Evolutionary conservation across 1,140 invertebrate species (phyloP).

Genomic region (Heliothis virescens): DNA sequence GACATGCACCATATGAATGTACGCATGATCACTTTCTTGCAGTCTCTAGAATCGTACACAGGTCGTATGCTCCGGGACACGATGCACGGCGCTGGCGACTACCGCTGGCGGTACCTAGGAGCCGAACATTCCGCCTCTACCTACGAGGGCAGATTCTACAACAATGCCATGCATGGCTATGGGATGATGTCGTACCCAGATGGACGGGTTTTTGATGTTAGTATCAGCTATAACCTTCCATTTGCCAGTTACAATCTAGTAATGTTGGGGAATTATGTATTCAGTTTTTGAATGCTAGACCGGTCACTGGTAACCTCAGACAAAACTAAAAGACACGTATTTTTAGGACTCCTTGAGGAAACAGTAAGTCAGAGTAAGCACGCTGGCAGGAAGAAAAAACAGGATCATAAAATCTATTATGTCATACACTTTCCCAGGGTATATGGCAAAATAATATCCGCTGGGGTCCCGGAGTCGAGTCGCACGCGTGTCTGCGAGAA

Average conservation of each 20-base stretch:
- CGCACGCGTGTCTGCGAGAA: slow-evolving; percentile 70
- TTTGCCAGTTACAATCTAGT: background rate
- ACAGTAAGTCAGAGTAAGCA: no score
- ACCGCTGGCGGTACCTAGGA: slow-evolving; percentile 67
- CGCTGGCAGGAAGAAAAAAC: no score
- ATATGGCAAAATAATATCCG: slow-evolving; percentile 79
- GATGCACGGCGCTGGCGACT: slow-evolving; percentile 83
- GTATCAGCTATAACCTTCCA: slow-evolving; percentile 7
- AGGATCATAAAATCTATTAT: no score
- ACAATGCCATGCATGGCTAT: slow-evolving; percentile 85
- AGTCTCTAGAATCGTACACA: slow-evolving; percentile 77
- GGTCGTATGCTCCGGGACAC: slow-evolving; percentile 77
- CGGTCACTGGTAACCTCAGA: no score
- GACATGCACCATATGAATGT: no score
- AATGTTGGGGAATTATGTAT: no score
- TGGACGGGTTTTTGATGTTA: slow-evolving; percentile 75
- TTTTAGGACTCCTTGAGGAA: no score
- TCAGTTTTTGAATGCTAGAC: no score
- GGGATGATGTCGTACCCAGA: slow-evolving; percentile 81
- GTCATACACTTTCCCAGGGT: slow-evolving; percentile 64
- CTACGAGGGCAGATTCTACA: slow-evolving; percentile 84
- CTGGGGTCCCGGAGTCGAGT: slow-evolving; percentile 86
- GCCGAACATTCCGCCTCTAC: slow-evolving; percentile 64
- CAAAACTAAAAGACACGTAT: no score
- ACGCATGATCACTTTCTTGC: background rate